Percentiles rank a stretch among this genome's conserved stretches.
Evolutionary conservation across 1,140 invertebrate species (phyloP).

Genomic region (Drosophila pachea): DNA sequence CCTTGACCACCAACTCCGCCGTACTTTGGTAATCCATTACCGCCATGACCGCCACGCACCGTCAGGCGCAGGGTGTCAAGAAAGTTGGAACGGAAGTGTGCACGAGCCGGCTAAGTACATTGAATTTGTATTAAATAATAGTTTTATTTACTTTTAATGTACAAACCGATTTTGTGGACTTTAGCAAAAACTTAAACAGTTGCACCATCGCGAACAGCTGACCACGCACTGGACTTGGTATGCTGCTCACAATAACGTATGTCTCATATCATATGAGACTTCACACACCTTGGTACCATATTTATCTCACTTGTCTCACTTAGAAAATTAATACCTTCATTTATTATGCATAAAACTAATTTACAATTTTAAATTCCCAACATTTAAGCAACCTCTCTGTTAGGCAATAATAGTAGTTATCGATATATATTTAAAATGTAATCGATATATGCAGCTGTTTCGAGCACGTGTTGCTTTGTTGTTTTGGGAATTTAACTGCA

Average conservation of each 20-base stretch:
- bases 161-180: conserved; percentile 63
- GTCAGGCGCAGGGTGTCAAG: conserved; percentile 86
- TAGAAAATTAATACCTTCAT: too few species aligned
- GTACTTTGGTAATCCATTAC: conserved; percentile 86
- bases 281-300: too few species aligned
- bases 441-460: conserved; percentile 17
- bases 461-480: conserved; percentile 42
- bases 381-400: background rate
- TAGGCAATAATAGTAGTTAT: background rate
- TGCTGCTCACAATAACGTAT: background rate
- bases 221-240: conserved; percentile 1
- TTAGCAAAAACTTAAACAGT: conserved; percentile 69
- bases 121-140: background rate
- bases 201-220: conserved; percentile 64
- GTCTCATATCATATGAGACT: background rate
- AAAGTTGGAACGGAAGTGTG: conserved; percentile 80
- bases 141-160: background rate
- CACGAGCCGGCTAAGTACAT: conserved; percentile 48
- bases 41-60: conserved; percentile 88
- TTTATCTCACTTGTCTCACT: too few species aligned
- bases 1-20: conserved; percentile 92
- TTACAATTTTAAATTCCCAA: background rate
- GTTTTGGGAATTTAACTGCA: background rate
- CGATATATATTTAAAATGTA: background rate
- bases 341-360: too few species aligned